Conservation (phyloP, 2,888 invertebrate genomes). For the Lithophane semibrunnea region DNA sequence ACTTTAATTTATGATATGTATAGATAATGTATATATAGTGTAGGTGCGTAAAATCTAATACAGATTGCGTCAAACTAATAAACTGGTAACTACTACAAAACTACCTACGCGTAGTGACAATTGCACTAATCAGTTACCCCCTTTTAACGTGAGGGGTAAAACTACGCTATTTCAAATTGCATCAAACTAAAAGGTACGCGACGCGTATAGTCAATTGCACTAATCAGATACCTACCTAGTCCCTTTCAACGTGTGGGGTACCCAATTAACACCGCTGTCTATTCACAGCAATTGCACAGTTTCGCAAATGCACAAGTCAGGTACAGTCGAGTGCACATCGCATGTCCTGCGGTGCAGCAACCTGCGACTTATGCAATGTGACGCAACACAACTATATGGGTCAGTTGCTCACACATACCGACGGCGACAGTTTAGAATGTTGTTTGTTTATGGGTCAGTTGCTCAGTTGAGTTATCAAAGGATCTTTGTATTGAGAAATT, state of each 20-base stretch:
- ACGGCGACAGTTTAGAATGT: slow-evolving; percentile 56
- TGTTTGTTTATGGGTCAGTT: slow-evolving; percentile 45
- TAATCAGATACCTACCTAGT: not conserved
- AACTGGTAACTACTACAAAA: not conserved
- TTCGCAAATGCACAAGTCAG: slow-evolving; percentile 73
- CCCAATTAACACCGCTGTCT: slow-evolving; percentile 35
- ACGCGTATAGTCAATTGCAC: slow-evolving; percentile 8
- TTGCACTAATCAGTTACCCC: not conserved
- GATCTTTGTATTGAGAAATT: slow-evolving; percentile 27
- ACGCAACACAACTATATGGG: slow-evolving; percentile 79
- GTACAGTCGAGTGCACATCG: slow-evolving; percentile 82
- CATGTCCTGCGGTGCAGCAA: slow-evolving; percentile 73
- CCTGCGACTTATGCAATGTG: slow-evolving; percentile 77
- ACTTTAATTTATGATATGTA: too few species aligned
- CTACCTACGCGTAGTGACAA: not conserved
- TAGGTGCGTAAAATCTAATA: not conserved
- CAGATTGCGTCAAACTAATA: not conserved
- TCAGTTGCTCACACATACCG: slow-evolving; percentile 64
- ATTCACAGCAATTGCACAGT: slow-evolving; percentile 45
- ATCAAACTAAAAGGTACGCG: not conserved
- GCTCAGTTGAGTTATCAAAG: slow-evolving; percentile 7
- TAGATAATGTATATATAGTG: too few species aligned
- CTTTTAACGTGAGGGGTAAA: not conserved
- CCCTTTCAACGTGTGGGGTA: not conserved
- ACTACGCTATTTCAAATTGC: not conserved